Evolutionary conservation across 2,888 invertebrate genomes (phyloP).

Genomic region (Mythimna lalbum): DNA sequence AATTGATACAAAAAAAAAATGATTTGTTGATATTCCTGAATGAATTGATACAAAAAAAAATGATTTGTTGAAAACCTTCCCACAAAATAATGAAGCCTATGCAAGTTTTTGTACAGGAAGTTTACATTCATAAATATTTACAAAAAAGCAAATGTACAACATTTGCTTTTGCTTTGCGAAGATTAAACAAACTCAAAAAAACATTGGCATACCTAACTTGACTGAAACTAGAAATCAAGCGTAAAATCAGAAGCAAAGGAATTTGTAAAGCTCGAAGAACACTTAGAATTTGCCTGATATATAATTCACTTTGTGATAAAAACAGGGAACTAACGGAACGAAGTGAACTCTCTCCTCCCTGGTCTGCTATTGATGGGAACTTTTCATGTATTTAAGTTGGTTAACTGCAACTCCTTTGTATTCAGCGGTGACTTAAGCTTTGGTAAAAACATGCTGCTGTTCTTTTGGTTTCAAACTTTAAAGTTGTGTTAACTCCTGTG

Average conservation of each 20-base stretch:
- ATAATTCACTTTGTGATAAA: constrained; percentile 46
- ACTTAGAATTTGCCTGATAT: constrained; percentile 46
- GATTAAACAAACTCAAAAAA: background rate
- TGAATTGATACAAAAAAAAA: too few relatives aligned
- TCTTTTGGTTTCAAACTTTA: constrained; percentile 28
- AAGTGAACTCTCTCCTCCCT: constrained; percentile 24
- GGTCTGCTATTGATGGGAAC: constrained; percentile 44
- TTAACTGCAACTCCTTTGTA: constrained; percentile 12
- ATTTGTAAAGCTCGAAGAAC: constrained; percentile 32
- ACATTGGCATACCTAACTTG: background rate
- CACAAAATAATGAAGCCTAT: background rate
- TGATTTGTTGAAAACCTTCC: too few relatives aligned
- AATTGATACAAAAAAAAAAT: too few relatives aligned
- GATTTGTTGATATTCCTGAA: too few relatives aligned
- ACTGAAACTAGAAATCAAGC: constrained; percentile 51
- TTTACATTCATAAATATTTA: background rate
- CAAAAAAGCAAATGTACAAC: background rate
- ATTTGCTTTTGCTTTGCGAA: too few relatives aligned
- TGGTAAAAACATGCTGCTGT: constrained; percentile 31
- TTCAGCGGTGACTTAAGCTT: constrained; percentile 31
- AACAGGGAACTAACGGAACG: constrained; percentile 37
- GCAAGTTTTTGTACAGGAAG: background rate
- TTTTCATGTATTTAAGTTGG: constrained; percentile 57
- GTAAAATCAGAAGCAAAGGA: constrained; percentile 51
- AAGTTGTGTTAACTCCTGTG: constrained; percentile 32